Base-by-base conservation (phyloP, 2,797 vertebrate species). In the Girardinus metallicus region DNA sequence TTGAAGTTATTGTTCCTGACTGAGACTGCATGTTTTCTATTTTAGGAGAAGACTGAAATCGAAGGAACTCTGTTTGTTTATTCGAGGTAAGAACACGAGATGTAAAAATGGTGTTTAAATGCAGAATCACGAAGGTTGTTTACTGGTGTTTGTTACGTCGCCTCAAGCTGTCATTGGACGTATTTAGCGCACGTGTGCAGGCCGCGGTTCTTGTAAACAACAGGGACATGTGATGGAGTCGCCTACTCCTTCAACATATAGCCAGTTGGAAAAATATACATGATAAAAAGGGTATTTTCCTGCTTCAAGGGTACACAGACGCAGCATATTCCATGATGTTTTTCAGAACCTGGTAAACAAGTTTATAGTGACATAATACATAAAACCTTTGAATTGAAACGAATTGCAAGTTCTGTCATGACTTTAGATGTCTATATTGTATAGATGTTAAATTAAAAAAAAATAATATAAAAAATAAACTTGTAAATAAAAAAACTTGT, bases 41-140 rank as follows among this genome's bases (percentile, higher is more conserved):
- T 96, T 31, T 88, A 99, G 99, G 98, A 99, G 93, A 99, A 99
- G 93, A 99, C 98, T 0, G 97, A 99, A 84, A 97, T 99, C 83
- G 99, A 99, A 92, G 98, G 98, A 31, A 99, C 98, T 39, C 95
- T 99, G 82, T 99, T 99, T 96, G 98, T 99, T 0, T 99, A 99
- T 88, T 91, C 96, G 85, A 98, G 98, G 99, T 98, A 95, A 89
- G 87, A 4, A 10, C 4, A 10, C 23, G 6, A 15, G 15, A 9
- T 31, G 31, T 46, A 13, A n/a, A 0, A 15, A 36, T 4, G 2
- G 0, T 13, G 55, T 46, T 51, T 16, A 74, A 34, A 5, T 12
- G 2, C 2, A 26, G 2, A 13, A 39, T 31, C 10, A 3, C 26
- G 21, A 66, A 29, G 11, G 31, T 73, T 75, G 78, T 81, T 86